A percentile compares a stretch with the other conserved stretches of the same genome.
These are phyloP conservation scores for Gonocerus acuteangulatus DNA, from an alignment of 2,888 invertebrate genomes.

Conservation along the genomic window DNA sequence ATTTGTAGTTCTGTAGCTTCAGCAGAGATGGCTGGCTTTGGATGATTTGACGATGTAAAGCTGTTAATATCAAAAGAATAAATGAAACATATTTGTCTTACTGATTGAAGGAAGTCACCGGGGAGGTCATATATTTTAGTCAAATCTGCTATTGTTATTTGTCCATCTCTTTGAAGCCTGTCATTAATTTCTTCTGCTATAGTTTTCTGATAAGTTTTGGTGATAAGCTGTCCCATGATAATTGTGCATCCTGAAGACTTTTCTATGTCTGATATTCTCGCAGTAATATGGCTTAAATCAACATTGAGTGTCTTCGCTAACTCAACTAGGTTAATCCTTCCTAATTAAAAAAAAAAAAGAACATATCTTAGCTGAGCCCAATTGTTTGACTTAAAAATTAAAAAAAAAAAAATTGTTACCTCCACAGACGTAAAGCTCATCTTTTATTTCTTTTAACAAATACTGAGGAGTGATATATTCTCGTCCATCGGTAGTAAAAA, in stretches of 20 bases:
- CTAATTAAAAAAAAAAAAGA: conserved; percentile 43
- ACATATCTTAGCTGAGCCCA: neutral
- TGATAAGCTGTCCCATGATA: conserved; percentile 84
- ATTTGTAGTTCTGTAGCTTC: no score
- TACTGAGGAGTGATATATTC: conserved; percentile 92
- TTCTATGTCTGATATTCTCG: conserved; percentile 62
- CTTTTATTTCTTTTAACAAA: conserved; percentile 78
- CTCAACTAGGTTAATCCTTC: conserved; percentile 82
- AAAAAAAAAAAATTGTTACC: no score
- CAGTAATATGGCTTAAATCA: conserved; percentile 70
- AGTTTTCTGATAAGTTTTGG: conserved; percentile 69
- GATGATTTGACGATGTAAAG: no score
- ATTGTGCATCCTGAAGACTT: conserved; percentile 62
- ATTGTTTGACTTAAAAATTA: no score
- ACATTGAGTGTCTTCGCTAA: conserved; percentile 81
- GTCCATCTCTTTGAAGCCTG: conserved; percentile 73
- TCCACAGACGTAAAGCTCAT: conserved; percentile 80
- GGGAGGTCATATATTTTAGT: conserved; percentile 86
- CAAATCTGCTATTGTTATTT: conserved; percentile 75
- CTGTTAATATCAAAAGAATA: no score
- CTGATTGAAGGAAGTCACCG: conserved; percentile 73
- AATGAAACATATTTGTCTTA: conserved; percentile 38
- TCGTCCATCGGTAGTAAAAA: conserved; percentile 93
- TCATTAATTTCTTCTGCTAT: conserved; percentile 92
- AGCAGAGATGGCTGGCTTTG: no score